Evolutionary conservation across 2,888 invertebrate genomes (phyloP), one percentile per base, ranked within the genome.

Genomic region (Cheilosia grossa): DNA sequence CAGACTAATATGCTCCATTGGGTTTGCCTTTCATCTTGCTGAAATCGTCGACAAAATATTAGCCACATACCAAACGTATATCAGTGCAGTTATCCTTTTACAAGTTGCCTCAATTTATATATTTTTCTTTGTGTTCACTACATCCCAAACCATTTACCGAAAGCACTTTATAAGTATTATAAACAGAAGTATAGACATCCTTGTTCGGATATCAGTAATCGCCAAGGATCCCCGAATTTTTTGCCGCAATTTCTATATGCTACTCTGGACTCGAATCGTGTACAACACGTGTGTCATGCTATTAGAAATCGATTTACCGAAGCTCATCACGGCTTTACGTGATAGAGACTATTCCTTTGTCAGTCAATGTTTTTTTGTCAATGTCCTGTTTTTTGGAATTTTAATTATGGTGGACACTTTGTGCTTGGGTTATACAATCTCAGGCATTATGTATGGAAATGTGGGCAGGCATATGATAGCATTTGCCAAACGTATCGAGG

Each of bases 401-500:
- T 51, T 33, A 4, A 53, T 40, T n/a, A 13, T 72, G 6, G 21
- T 53, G n/a, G 61, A 72, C 15, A 1, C 49, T n/a, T n/a, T 72
- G 13, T 72, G 27, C 17, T 40, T 72, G 27, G 72, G 72, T 5
- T 72, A 53, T 42, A 27, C 40, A 4, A 5, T 10, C 4, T 17
- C 42, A 19, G n/a, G 42, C 10, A 2, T n/a, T 5, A 61, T 72
- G 51, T 72, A 42, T 30, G 15, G 40, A 6, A 13, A 40, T 27
- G 61, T 72, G 24, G 72, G 72, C 5, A 40, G 37, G 1, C 27
- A 51, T n/a, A 37, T 70, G 40, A 51, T 13, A 51, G 15, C 4
- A 2, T 30, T 72, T 2, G 61, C 30, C 0, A 30, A 72, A 72
- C 61, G 72, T 4, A 19, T 42, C 40, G 53, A 61, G 2, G 15